These are phyloP conservation scores for Prionace glauca DNA, from an alignment of 2,797 vertebrate genomes.

Conservation along the genomic window DNA sequence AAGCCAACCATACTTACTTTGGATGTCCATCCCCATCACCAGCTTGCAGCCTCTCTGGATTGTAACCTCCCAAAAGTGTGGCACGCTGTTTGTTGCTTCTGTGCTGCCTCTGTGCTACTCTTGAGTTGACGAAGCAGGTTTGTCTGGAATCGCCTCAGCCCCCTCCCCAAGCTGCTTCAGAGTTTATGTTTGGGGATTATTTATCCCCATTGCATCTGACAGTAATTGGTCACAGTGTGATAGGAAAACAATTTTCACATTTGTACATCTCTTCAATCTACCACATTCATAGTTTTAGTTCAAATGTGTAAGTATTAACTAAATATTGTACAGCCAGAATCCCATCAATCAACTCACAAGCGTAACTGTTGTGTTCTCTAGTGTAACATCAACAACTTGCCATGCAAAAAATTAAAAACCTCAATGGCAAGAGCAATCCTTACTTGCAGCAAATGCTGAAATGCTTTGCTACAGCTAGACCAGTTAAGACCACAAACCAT, in stretches of 20 bases:
- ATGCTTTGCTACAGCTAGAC: background rate
- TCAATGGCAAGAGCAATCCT: background rate
- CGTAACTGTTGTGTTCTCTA: background rate
- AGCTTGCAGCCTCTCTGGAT: too few species aligned
- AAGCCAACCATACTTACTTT: too few species aligned
- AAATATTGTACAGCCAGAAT: background rate
- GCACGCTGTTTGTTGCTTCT: background rate
- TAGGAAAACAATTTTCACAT: background rate
- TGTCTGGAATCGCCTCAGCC: background rate
- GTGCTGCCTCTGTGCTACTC: background rate
- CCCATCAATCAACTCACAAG: background rate
- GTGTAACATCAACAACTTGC: background rate
- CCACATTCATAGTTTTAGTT: background rate
- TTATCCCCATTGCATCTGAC: background rate
- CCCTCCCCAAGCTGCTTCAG: background rate
- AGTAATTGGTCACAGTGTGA: background rate
- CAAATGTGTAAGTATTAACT: background rate
- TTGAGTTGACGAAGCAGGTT: background rate
- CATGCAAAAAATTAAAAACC: background rate
- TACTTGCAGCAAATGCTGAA: background rate
- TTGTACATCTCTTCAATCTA: background rate
- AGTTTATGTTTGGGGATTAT: background rate
- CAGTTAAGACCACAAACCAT: background rate
- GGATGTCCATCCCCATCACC: too few species aligned
- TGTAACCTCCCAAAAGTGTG: background rate